Evolutionary conservation across 2,113 vertebrate genomes (phyloP), one percentile per base, ranked within the genome.

Genomic region (Zootoca vivipara): DNA sequence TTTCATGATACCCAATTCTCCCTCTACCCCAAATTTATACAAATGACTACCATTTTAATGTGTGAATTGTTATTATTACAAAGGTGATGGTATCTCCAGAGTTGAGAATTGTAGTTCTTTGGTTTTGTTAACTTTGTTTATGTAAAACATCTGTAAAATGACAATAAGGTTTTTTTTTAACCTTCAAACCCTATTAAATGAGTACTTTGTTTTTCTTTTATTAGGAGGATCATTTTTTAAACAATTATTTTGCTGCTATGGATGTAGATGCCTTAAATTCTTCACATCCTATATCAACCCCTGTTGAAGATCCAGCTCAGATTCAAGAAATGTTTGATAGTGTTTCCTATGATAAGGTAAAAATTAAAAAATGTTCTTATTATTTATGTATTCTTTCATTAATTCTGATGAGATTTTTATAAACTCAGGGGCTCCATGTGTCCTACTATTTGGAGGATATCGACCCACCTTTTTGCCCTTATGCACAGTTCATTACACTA

Each of bases 311-410:
- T 93, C 97, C 98, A 91, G 95, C 97, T 79, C 97, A 99, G 95
- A 99, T 99, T 94, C 96, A 92, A 92, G 98, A 99, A 95, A 98
- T 99, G 97, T 99, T 99, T 89, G 98, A 99, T 85, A 92, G 97
- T 0, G 97, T 99, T 89, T 99, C 98, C 3, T 99, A 99, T 72
- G 96, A 97, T 12, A 99, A 99, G 98, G 98, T 99, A 94, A 93
- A 80, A 75, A 20, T 1, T 56, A 18, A 74, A 74, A 42, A 4
- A 18, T 7, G 2, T 72, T 12, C 30, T 72, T 12, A 70, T 38
- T 73, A n/a, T 74, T 74, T 74, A 33, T 28, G 35, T 35, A 81
- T 81, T 20, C 3, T 38, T 64, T 81, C 8, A 4, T 62, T 46
- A 42, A 2, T 72, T 72, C 40, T 24, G 16, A 72, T 52, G 40